A percentile compares a stretch with the other conserved stretches of the same genome.
Evolutionary conservation across 2,113 vertebrate genomes (phyloP).

Genomic region (Triplophysa dalaica): DNA sequence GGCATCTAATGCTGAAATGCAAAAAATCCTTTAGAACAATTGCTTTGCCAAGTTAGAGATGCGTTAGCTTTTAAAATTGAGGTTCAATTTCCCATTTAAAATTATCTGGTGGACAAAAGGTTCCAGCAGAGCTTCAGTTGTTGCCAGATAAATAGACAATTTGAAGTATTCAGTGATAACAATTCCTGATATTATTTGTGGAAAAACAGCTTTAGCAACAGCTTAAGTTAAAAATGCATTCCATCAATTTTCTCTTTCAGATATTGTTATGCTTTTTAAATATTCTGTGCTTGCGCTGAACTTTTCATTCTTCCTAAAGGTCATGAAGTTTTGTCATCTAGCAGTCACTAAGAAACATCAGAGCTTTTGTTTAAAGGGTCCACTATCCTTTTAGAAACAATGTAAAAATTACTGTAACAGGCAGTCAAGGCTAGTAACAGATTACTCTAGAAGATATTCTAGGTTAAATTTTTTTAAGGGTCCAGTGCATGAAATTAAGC

Average conservation of each 20-base stretch:
- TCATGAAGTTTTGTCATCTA: background rate
- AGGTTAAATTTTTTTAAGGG: too few relatives aligned
- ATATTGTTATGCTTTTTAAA: background rate
- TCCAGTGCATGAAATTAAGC: too few relatives aligned
- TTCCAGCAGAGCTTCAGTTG: too few relatives aligned
- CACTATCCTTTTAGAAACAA: background rate
- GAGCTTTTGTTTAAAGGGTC: background rate
- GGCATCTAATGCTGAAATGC: constrained; percentile 35
- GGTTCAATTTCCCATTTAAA: background rate
- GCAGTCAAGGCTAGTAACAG: background rate
- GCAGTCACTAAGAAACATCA: background rate
- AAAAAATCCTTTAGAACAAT: constrained; percentile 25
- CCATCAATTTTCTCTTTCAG: background rate
- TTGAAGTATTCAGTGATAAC: too few relatives aligned
- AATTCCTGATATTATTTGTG: background rate
- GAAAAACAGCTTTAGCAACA: background rate
- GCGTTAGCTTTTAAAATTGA: constrained; percentile 17
- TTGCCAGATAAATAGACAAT: too few relatives aligned
- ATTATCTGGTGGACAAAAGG: background rate
- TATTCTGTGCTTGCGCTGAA: background rate
- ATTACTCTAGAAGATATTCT: background rate
- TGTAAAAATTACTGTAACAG: background rate
- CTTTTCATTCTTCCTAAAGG: too few relatives aligned
- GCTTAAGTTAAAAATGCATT: too few relatives aligned
- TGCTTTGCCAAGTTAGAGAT: constrained; percentile 20